Base-by-base conservation (phyloP, 2,113 vertebrate species). In the Pipa parva region DNA sequence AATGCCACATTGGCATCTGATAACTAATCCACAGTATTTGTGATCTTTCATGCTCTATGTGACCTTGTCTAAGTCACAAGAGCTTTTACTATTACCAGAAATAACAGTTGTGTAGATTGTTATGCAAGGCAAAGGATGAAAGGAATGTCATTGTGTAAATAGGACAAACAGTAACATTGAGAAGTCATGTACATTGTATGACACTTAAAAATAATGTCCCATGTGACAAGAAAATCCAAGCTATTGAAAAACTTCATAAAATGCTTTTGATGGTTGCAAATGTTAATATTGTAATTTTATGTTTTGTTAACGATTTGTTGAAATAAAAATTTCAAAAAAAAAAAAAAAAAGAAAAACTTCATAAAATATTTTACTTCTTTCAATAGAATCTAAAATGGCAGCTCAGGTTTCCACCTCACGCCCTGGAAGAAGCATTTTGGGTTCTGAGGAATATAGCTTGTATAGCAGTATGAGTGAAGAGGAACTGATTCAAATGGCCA, bases 401-500 rank as follows among this genome's bases (percentile, higher is more conserved):
- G 75, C 59, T 0, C 79, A 87, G 79, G 78, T 88, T 71, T 78
- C 83, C 0, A 74, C 65, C 0, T 74, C 69, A 24, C 63, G 77
- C 67, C 49, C 73, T 1, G 77, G 81, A 15, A 73, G 77, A 0
- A 52, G 69, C 72, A 57, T 63, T 0, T 79, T 83, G 1, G 83
- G 84, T 12, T 80, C 80, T 0, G 93, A 98, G 54, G 97, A 98
- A 63, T 97, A 95, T 78, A 96, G 90, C 24, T 63, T 93, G 37
- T 97, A 95, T 75, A 83, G 88, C 21, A 87, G 92, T 76, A 74
- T 98, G 75, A 92, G 84, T 0, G 94, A 99, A 50, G 91, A 96
- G 0, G 90, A 99, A 66, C 88, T 98, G n/a, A 72, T 98, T 48
- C 89, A 95, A 77, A 77, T 99, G 74, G 93, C 94, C 73, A 93